phyloP scores from a whole-genome alignment of 2,888 invertebrate species.

The Ophion costatus region DNA sequence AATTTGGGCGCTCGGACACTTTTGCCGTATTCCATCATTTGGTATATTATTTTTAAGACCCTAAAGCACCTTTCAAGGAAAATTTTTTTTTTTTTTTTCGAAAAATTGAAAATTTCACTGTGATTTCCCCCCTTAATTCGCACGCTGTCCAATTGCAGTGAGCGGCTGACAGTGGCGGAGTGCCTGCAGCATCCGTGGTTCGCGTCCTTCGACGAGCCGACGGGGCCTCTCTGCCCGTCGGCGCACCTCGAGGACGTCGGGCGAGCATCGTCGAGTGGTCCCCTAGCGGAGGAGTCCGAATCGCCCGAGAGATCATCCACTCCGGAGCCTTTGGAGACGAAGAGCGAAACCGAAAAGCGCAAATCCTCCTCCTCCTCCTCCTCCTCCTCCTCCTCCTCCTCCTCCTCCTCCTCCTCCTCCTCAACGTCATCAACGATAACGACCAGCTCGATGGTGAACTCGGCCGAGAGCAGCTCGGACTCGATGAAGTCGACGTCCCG shows the following conservation, averaged over 20 bases:
- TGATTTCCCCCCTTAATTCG: too few relatives aligned
- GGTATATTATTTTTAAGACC: too few relatives aligned
- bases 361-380: constrained; percentile 54
- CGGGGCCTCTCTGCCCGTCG: constrained; percentile 64
- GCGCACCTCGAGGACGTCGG: constrained; percentile 13
- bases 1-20: too few relatives aligned
- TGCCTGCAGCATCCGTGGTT: constrained; percentile 97
- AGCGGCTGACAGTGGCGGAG: constrained; percentile 94
- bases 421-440: constrained; percentile 48
- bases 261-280: constrained; percentile 32
- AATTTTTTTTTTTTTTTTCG: too few relatives aligned
- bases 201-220: constrained; percentile 75
- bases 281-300: constrained; percentile 48
- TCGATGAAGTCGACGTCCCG: constrained; percentile 49
- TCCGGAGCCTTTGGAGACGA: constrained; percentile 42
- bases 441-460: constrained; percentile 36
- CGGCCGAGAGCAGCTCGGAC: constrained; percentile 59
- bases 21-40: too few relatives aligned
- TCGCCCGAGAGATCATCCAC: constrained; percentile 64
- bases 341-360: constrained; percentile 40
- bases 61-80: too few relatives aligned
- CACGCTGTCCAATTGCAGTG: constrained; percentile 86
- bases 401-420: constrained; percentile 41
- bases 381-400: not conserved
- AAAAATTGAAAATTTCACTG: too few relatives aligned